Evolutionary conservation across 2,113 vertebrate genomes (phyloP).

Genomic region (Balaenoptera acutorostrata): DNA sequence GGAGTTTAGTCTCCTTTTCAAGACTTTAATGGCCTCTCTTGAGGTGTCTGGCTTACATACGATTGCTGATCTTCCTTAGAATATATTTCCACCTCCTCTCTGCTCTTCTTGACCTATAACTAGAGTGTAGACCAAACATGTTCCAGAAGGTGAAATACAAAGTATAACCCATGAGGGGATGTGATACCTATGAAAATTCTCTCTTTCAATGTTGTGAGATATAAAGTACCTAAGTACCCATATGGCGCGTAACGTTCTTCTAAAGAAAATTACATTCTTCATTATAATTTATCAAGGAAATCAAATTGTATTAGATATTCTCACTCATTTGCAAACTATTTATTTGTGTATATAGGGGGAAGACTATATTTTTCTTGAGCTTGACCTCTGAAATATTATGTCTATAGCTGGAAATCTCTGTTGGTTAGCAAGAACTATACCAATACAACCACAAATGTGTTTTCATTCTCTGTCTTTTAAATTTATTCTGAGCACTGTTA

Average conservation of each 20-base stretch:
- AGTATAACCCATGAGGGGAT: not conserved
- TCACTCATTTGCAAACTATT: not conserved
- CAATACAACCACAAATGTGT: too few species aligned
- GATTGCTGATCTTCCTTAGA: not conserved
- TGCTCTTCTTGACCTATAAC: not conserved
- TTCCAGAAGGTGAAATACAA: not conserved
- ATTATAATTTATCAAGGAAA: not conserved
- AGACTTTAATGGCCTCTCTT: not conserved
- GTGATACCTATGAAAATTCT: not conserved
- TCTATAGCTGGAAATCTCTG: not conserved
- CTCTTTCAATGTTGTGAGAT: not conserved
- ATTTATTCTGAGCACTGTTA: not conserved
- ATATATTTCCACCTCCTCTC: not conserved
- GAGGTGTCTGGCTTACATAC: not conserved
- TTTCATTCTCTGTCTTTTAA: not conserved
- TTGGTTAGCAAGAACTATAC: not conserved
- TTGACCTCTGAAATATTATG: not conserved
- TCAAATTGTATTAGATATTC: not conserved
- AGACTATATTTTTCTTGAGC: not conserved
- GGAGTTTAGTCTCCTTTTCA: not conserved
- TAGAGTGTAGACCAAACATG: not conserved
- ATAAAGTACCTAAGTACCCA: not conserved
- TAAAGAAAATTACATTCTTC: not conserved
- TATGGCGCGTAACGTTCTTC: not conserved
- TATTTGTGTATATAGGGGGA: not conserved